Base-by-base conservation (phyloP, 1,140 invertebrate species). In the Mya arenaria region DNA sequence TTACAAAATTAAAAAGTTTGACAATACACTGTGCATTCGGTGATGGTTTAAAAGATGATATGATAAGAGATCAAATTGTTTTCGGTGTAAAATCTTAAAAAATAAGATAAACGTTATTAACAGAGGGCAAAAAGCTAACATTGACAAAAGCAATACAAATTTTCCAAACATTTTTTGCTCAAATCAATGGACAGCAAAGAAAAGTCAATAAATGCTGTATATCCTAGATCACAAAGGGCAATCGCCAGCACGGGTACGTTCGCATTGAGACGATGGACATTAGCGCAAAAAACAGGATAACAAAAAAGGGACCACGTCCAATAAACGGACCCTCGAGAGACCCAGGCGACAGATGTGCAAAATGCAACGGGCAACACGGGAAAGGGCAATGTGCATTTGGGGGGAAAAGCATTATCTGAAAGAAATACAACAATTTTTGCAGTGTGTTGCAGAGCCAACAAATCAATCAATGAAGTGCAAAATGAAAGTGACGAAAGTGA, bases 71-170 rank as follows among this genome's bases (percentile, higher is more conserved):
- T n/a, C n/a, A n/a, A n/a, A 19, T 75, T 25, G 72, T 75, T 4
- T 75, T 75, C 17, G 56, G 72, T 25, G 10, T 48, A 15, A 62
- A 34, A 25, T 75, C 56, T 28, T 4, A 5, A 19, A n/a, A 75
- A 39, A 48, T 75, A 10, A 58, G 72, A 30, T 30, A 75, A 39
- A 75, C 39, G 55, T 56, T 75, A 10, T 62, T 60, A 19, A 58
- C 60, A 58, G 55, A 75, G 34, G 58, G 72, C 17, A 25, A 75
- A n/a, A 41, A 75, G 25, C 44, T 75, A 36, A 62, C 56, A n/a
- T 39, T 75, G 15, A 56, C 37, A 13, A 75, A 39, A 30, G 72
- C 72, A 17, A 60, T 75, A 4, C 30, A 75, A 28, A 62, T 75
- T 10, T 23, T n/a, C 23, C 55, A 62, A 41, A 34, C 44, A 15